Conservation (phyloP, 2,797 vertebrate genomes). For the Hydrophis major region DNA sequence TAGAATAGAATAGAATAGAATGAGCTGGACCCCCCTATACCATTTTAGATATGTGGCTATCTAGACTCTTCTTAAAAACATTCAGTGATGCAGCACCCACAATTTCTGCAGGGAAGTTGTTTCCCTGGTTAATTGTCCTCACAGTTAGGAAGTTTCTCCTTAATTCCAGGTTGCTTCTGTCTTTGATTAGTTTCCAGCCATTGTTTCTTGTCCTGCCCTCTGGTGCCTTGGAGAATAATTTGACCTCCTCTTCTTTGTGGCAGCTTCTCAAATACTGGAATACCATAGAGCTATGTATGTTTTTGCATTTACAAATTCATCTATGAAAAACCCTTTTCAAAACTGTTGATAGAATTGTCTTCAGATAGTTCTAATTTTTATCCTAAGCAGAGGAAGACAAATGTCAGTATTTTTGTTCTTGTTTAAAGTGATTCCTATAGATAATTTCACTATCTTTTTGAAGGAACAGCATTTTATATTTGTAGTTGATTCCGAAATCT, state of each 20-base stretch:
- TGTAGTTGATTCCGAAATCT: slow-evolving; percentile 17
- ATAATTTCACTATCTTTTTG: slow-evolving; percentile 5
- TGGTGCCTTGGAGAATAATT: neutral
- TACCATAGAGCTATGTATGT: accelerated
- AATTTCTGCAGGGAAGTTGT: neutral
- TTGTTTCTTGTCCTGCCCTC: neutral
- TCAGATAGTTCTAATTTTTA: neutral
- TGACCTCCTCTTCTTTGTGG: neutral
- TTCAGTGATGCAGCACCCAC: neutral
- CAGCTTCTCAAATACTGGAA: neutral
- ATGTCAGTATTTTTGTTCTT: neutral
- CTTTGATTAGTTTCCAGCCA: neutral
- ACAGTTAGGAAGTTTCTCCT: too few relatives aligned
- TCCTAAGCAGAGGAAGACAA: neutral
- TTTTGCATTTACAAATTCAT: neutral
- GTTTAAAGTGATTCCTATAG: neutral
- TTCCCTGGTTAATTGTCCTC: neutral
- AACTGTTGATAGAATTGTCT: neutral
- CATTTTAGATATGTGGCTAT: neutral
- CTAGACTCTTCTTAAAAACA: neutral
- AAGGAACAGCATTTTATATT: slow-evolving; percentile 6
- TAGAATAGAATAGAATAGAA: too few relatives aligned
- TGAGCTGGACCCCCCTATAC: neutral
- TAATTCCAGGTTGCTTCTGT: neutral
- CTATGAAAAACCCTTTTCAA: neutral